phyloP scores from a whole-genome alignment of 2,888 invertebrate genomes.

The Leptothorax acervorum region DNA sequence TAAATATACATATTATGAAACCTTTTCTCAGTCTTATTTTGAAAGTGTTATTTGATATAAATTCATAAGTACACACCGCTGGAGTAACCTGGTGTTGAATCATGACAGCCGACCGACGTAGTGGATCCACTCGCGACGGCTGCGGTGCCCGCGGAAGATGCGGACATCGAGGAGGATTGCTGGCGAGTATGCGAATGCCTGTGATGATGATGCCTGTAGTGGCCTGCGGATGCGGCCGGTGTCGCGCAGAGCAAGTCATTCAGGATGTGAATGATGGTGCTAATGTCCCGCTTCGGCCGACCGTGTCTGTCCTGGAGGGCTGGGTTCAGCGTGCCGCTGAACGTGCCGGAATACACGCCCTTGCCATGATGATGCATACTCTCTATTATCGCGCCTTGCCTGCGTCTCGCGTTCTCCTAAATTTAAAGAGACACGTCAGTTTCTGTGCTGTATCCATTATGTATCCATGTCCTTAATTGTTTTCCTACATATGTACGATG shows the following conservation, averaged over 20 bases:
- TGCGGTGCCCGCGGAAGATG: slow-evolving; percentile 61
- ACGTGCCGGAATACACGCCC: slow-evolving; percentile 98
- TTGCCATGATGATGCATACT: slow-evolving; percentile 97
- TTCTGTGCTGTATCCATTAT: neutral
- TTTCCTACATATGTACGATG: neutral
- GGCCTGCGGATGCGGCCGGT: slow-evolving; percentile 86
- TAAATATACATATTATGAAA: neutral
- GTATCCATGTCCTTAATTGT: neutral
- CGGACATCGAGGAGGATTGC: slow-evolving; percentile 73
- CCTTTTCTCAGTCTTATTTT: neutral
- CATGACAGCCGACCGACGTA: slow-evolving; percentile 67
- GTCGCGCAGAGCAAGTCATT: slow-evolving; percentile 97
- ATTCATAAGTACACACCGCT: slow-evolving; percentile 72
- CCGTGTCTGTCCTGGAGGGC: slow-evolving; percentile 96
- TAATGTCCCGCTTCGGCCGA: slow-evolving; percentile 96
- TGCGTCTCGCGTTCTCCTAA: slow-evolving; percentile 84
- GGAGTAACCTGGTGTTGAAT: slow-evolving; percentile 75
- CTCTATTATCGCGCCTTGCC: slow-evolving; percentile 94
- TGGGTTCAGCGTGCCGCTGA: slow-evolving; percentile 97
- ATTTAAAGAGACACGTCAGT: slow-evolving; percentile 30
- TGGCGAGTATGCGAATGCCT: slow-evolving; percentile 80
- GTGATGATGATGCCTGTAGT: slow-evolving; percentile 83
- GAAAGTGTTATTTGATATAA: neutral
- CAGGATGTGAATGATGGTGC: slow-evolving; percentile 97
- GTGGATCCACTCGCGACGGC: slow-evolving; percentile 59